Evolutionary conservation across 2,113 vertebrate species (phyloP), one percentile per base, ranked within the genome.

Genomic region (Athene noctua): DNA sequence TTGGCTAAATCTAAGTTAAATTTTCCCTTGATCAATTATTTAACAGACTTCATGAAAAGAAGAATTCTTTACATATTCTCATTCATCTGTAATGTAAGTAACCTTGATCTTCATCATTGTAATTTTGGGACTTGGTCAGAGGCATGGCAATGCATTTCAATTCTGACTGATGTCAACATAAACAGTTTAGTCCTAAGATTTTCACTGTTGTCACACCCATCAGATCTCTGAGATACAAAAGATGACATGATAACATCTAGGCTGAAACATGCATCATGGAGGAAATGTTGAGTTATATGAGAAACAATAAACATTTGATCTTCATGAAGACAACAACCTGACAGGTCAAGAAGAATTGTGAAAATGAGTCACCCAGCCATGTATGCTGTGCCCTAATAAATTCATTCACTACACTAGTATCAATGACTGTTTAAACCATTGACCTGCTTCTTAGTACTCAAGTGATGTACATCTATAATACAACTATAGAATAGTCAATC

Each of bases 1-100:
- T 83, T 62, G 18, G 29, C 44, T 91, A 79, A 94, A 68, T 71
- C 44, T 27, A 79, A 91, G 30, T 52, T 79, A 93, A 90, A 84
- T 2, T 77, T 96, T 81, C 47, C 11, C 46, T 94, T 94, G 77
- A 88, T 86, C 89, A 67, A 75, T 93, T 74, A 94, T 94, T 85
- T 40, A 92, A 81, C 12, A 40, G 19, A 55, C 84, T 90, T 80
- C 23, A 79, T 92, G 52, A 94, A 80, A 63, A 32, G 18, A 71
- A 88, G 8, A 59, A 15, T 71, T 65, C 47, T 55, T 90, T 49
- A 57, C 18, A 10, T 73, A 73, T 92, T 87, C 49, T 91, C 15
- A 86, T 59, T 86, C 26, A 66, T 34, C 40, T 86, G 46, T 70
- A 58, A 44, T 5, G 4, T 46, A 54, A 78, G 38, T 57, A 70